These are phyloP conservation scores for Meleagris gallopavo DNA, from an alignment of 2,113 vertebrate species.

Conservation along the genomic window DNA sequence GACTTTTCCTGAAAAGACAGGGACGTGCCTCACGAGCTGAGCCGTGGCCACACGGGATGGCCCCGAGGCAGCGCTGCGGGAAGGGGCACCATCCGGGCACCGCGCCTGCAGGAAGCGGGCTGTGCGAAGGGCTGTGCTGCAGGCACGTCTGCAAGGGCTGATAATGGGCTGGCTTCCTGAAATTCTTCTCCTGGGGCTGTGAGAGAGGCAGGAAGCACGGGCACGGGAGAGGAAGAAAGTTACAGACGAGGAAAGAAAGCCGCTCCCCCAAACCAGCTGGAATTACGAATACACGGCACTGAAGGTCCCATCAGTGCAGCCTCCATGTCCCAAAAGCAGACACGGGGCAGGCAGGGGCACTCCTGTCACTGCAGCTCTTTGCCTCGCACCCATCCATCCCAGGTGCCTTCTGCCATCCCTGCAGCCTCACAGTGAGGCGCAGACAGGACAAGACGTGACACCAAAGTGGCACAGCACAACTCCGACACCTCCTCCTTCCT, in stretches of 20 bases:
- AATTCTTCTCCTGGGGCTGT: constrained; percentile 34
- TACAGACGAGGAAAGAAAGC: neutral
- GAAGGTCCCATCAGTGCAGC: neutral
- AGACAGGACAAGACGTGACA: neutral
- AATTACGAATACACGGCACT: fast-evolving
- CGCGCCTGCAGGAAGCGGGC: constrained; percentile 60
- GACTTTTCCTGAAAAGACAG: constrained; percentile 52
- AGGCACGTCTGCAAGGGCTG: constrained; percentile 69
- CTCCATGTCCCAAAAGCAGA: fast-evolving
- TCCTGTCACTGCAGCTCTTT: neutral
- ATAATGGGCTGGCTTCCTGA: constrained; percentile 73
- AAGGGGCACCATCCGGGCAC: neutral
- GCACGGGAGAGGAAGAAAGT: constrained; percentile 46
- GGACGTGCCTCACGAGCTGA: neutral
- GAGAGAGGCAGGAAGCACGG: constrained; percentile 67
- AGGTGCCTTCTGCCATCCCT: neutral
- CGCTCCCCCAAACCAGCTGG: fast-evolving
- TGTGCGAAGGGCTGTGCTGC: constrained; percentile 35
- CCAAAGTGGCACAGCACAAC: neutral
- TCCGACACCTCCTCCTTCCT: neutral
- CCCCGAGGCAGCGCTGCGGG: no score
- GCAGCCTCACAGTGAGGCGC: neutral
- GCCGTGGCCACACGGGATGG: neutral
- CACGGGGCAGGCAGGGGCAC: neutral
- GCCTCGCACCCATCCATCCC: fast-evolving